Evolutionary conservation across 2,113 vertebrate species (phyloP).

Genomic region (Nestor notabilis): DNA sequence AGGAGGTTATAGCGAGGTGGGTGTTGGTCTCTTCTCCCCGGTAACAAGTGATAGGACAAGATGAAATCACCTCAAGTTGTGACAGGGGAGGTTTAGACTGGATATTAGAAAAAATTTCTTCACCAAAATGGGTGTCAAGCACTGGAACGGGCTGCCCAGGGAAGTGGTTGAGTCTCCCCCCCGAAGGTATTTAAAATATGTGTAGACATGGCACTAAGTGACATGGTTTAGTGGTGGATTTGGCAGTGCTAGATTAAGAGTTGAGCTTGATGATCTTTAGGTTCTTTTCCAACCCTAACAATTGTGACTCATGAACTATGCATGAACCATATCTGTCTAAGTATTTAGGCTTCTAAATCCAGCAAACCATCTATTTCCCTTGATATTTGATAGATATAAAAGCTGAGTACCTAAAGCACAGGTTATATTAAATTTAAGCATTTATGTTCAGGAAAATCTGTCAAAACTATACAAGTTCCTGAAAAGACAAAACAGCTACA

Average conservation of each 20-base stretch:
- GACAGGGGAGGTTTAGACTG: neutral
- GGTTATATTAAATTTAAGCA: neutral
- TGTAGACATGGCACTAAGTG: neutral
- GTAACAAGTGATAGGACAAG: neutral
- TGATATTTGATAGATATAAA: too few species aligned
- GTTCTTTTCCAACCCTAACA: neutral
- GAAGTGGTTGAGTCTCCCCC: neutral
- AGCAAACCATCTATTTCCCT: neutral
- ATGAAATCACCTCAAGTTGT: neutral
- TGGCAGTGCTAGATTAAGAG: rapidly evolving
- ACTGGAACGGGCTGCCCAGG: neutral
- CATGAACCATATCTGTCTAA: neutral
- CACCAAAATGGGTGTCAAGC: neutral
- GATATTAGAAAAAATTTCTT: neutral
- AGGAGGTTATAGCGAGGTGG: neutral
- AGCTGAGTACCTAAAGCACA: neutral
- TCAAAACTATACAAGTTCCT: neutral
- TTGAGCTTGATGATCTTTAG: neutral
- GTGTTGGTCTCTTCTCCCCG: neutral
- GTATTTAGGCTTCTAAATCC: neutral
- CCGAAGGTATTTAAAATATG: neutral
- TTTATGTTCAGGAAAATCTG: neutral
- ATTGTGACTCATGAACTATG: neutral
- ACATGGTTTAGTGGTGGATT: neutral
- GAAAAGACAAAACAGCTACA: neutral